Evolutionary conservation across 2,888 invertebrate genomes (phyloP).

Genomic region (Rhimphoctona megacephalus): DNA sequence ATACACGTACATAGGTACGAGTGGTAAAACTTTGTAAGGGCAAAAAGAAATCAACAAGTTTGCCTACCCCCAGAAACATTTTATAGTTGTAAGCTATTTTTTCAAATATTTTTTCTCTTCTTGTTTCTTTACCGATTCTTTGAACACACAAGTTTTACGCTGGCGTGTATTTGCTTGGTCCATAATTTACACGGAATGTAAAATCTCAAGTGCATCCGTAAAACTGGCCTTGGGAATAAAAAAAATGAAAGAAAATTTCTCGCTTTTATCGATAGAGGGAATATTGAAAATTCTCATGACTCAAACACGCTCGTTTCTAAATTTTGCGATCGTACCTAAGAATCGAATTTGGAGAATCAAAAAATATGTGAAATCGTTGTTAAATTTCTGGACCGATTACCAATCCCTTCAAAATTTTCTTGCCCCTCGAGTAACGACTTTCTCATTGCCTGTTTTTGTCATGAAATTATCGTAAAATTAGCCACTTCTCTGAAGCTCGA

Average conservation of each 20-base stretch:
- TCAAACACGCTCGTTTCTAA: background rate
- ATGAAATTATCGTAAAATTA: conserved; percentile 76
- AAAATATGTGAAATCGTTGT: background rate
- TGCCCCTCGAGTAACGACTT: background rate
- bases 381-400: background rate
- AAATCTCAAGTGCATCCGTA: conserved; percentile 14
- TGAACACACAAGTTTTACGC: conserved; percentile 23
- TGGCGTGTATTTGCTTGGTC: conserved; percentile 38
- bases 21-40: conserved; percentile 4
- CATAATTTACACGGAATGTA: conserved; percentile 37
- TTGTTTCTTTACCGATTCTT: conserved; percentile 39
- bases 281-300: background rate
- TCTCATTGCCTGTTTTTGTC: conserved; percentile 64
- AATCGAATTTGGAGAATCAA: background rate
- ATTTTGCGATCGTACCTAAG: background rate
- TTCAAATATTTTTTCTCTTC: background rate
- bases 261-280: background rate
- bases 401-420: background rate
- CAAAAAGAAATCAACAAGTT: conserved; percentile 56
- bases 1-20: conserved; percentile 1
- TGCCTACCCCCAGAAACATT: conserved; percentile 27
- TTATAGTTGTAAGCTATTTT: conserved; percentile 1
- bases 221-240: background rate
- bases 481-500: conserved; percentile 28
- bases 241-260: background rate